Percentiles rank a stretch among this genome's conserved stretches.
phyloP scores from a whole-genome alignment of 1,140 invertebrate genomes.

The Neodiprion lecontei region DNA sequence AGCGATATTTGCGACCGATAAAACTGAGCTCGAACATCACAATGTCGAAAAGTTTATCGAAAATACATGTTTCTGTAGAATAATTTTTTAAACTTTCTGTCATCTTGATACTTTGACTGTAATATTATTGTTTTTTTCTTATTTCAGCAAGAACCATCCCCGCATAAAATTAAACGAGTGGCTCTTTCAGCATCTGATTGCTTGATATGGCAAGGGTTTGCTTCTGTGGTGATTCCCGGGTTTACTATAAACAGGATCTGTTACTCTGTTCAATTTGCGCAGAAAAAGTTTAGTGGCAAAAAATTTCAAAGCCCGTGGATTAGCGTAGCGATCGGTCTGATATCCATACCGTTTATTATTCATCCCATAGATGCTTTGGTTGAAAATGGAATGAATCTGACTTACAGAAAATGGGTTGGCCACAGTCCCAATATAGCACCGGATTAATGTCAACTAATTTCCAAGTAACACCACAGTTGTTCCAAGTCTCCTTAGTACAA shows the following conservation, averaged over 20 bases:
- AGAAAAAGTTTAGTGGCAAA: slow-evolving; percentile 59
- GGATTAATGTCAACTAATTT: not conserved
- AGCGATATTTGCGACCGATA: too few relatives aligned
- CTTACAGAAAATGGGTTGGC: slow-evolving; percentile 61
- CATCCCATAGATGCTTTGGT: slow-evolving; percentile 88
- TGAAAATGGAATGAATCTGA: slow-evolving; percentile 80
- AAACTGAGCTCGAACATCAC: too few relatives aligned
- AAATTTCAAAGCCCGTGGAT: slow-evolving; percentile 68
- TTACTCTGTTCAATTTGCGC: slow-evolving; percentile 64
- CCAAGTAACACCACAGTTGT: not conserved
- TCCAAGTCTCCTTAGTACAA: not conserved
- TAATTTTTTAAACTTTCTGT: too few relatives aligned
- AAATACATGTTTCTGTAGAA: too few relatives aligned
- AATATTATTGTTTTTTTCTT: slow-evolving; percentile 2
- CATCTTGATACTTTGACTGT: too few relatives aligned
- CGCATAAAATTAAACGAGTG: slow-evolving; percentile 57
- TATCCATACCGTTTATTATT: slow-evolving; percentile 90
- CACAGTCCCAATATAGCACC: slow-evolving; percentile 45
- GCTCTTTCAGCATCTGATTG: slow-evolving; percentile 79
- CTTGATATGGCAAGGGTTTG: slow-evolving; percentile 91
- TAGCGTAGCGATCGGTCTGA: slow-evolving; percentile 81
- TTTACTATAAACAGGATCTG: slow-evolving; percentile 91
- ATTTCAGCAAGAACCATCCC: slow-evolving; percentile 36
- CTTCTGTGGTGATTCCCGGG: slow-evolving; percentile 91
- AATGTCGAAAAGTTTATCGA: too few relatives aligned